Evolutionary conservation across 2,797 vertebrate genomes (phyloP).

Genomic region (Margarornis squamiger): DNA sequence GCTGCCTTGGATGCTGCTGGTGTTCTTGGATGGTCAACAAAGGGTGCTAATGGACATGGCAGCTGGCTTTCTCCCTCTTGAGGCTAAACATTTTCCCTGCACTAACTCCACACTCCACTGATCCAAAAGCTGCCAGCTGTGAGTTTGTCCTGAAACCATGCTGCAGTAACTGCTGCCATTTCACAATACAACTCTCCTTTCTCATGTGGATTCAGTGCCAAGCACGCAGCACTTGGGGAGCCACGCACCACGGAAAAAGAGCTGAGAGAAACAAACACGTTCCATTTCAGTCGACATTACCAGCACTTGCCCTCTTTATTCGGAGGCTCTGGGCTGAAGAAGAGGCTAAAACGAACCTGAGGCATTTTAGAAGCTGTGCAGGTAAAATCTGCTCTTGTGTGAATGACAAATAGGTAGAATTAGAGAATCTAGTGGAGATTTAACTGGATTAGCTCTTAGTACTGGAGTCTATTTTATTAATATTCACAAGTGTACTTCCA

Average conservation of each 20-base stretch:
- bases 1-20: background rate
- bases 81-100: slow-evolving; percentile 57
- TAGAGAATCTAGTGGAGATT: background rate
- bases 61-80: slow-evolving; percentile 40
- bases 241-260: background rate
- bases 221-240: slow-evolving; percentile 29
- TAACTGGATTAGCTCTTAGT: slow-evolving; percentile 26
- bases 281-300: background rate
- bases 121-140: slow-evolving; percentile 51
- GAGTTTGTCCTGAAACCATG: slow-evolving; percentile 47
- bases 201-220: slow-evolving; percentile 33
- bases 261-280: slow-evolving; percentile 12
- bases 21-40: slow-evolving; percentile 42
- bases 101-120: slow-evolving; percentile 53
- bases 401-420: background rate
- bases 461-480: slow-evolving; percentile 8
- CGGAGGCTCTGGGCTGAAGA: background rate
- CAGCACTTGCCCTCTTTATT: background rate
- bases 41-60: slow-evolving; percentile 34
- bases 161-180: slow-evolving; percentile 44
- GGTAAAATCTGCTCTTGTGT: background rate
- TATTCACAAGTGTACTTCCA: background rate
- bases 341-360: background rate
- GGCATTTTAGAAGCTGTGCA: background rate
- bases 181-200: slow-evolving; percentile 52